Percentiles rank a stretch among this genome's conserved stretches.
phyloP scores from a whole-genome alignment of 2,888 invertebrate genomes.

The Hyalella azteca region DNA sequence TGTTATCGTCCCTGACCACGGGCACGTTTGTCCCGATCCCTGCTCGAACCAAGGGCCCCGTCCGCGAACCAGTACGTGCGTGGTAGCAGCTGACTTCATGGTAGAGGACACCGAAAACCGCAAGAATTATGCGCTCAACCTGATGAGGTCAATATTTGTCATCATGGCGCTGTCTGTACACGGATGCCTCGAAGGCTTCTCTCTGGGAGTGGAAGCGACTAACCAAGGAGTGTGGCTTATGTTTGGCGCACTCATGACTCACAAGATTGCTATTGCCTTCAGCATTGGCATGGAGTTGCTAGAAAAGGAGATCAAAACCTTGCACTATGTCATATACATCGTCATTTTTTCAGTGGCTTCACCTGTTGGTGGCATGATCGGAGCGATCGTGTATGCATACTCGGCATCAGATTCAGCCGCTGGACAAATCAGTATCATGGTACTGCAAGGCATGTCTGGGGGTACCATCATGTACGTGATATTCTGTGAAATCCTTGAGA shows the following conservation, averaged over 20 bases:
- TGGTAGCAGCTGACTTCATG: background rate
- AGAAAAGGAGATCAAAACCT: background rate
- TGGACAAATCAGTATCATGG: slow-evolving; percentile 20
- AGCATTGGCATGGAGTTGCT: slow-evolving; percentile 40
- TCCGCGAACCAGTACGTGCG: background rate
- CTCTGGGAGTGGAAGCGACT: slow-evolving; percentile 35
- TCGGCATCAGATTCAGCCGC: background rate
- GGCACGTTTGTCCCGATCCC: background rate
- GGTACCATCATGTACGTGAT: slow-evolving; percentile 38
- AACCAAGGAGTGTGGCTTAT: slow-evolving; percentile 14
- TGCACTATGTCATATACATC: slow-evolving; percentile 8
- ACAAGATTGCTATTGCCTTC: slow-evolving; percentile 38
- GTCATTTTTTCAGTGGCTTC: slow-evolving; percentile 27
- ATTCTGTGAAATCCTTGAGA: slow-evolving; percentile 41
- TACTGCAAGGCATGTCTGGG: slow-evolving; percentile 37
- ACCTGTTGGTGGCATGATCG: slow-evolving; percentile 16
- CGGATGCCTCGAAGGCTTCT: slow-evolving; percentile 37
- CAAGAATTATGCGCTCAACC: background rate
- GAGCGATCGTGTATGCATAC: slow-evolving; percentile 1
- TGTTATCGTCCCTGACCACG: background rate
- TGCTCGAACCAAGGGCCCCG: background rate
- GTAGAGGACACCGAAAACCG: background rate
- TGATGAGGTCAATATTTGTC: slow-evolving; percentile 30
- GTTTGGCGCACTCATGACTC: slow-evolving; percentile 25
- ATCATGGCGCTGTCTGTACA: slow-evolving; percentile 38